Evolutionary conservation across 2,797 vertebrate species (phyloP).

Genomic region (Labroides dimidiatus): DNA sequence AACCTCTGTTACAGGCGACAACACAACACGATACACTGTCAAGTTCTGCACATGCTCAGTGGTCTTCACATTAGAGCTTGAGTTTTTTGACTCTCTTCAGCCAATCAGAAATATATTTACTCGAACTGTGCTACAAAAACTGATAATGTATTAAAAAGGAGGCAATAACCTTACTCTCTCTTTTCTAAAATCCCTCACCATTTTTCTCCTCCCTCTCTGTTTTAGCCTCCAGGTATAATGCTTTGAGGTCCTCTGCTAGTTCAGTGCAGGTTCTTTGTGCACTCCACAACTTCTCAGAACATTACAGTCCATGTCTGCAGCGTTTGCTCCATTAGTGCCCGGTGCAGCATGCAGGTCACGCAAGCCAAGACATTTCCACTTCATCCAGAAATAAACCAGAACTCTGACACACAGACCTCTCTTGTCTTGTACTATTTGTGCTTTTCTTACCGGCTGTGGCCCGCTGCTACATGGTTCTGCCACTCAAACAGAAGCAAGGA

Average conservation of each 20-base stretch:
- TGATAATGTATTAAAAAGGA: constrained; percentile 1
- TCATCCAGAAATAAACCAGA: constrained; percentile 55
- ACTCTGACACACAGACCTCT: constrained; percentile 62
- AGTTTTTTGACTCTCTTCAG: no score
- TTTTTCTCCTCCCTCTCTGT: no score
- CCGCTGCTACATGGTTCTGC: constrained; percentile 50
- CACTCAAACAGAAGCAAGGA: constrained; percentile 60
- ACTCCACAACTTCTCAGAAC: constrained; percentile 29
- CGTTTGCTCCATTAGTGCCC: constrained; percentile 25
- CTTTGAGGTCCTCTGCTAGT: constrained; percentile 16
- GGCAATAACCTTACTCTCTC: no score
- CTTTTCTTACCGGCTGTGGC: constrained; percentile 33
- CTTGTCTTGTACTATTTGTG: constrained; percentile 52
- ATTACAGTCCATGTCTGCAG: constrained; percentile 8
- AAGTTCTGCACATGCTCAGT: no score
- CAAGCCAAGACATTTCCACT: constrained; percentile 30
- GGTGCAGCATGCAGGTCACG: constrained; percentile 25
- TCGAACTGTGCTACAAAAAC: no score
- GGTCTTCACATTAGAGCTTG: no score
- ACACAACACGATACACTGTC: no score
- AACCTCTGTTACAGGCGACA: no score
- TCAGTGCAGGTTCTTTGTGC: constrained; percentile 5
- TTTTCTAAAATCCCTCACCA: no score
- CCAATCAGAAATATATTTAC: no score
- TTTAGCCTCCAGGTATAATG: constrained; percentile 9